phyloP scores from a whole-genome alignment of 2,797 vertebrate genomes.

The Bufotes viridis region DNA sequence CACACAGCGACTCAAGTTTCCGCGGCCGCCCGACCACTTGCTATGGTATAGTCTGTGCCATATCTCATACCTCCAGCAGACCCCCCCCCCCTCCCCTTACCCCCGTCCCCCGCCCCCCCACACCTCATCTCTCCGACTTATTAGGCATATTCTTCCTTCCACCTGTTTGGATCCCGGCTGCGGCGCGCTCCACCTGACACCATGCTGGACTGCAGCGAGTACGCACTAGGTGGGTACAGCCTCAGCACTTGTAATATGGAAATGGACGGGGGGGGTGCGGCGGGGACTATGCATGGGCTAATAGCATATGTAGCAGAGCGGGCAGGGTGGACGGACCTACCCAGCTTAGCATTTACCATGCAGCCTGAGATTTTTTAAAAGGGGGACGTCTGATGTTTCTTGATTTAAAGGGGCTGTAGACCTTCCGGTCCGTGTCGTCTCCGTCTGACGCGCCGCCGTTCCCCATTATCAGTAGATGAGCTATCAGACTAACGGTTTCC shows the following conservation, averaged over 20 bases:
- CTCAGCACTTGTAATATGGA: slow-evolving; percentile 75
- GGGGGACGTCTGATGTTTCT: no score
- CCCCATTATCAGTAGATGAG: background rate
- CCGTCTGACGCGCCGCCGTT: background rate
- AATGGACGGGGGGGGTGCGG: slow-evolving; percentile 67
- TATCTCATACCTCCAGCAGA: slow-evolving; percentile 68
- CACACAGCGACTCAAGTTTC: slow-evolving; percentile 80
- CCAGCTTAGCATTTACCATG: background rate
- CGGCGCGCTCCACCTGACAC: slow-evolving; percentile 72
- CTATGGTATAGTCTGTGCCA: slow-evolving; percentile 78
- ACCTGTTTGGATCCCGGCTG: slow-evolving; percentile 71
- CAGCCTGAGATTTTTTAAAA: background rate
- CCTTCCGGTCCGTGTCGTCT: no score
- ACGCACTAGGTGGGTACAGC: slow-evolving; percentile 81
- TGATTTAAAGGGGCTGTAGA: no score
- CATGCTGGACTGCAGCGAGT: slow-evolving; percentile 84
- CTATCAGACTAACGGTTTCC: background rate
- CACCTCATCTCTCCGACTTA: slow-evolving; percentile 72
- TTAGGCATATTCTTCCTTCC: slow-evolving; percentile 69
- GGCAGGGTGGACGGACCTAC: slow-evolving; percentile 8
- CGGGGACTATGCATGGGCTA: slow-evolving; percentile 73
- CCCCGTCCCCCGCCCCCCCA: background rate
- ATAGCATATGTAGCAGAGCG: slow-evolving; percentile 69
- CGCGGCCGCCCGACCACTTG: slow-evolving; percentile 75
- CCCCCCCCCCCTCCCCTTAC: slow-evolving; percentile 54